Evolutionary conservation across 2,888 invertebrate genomes (phyloP).

Genomic region (Drosophila anomelani): DNA sequence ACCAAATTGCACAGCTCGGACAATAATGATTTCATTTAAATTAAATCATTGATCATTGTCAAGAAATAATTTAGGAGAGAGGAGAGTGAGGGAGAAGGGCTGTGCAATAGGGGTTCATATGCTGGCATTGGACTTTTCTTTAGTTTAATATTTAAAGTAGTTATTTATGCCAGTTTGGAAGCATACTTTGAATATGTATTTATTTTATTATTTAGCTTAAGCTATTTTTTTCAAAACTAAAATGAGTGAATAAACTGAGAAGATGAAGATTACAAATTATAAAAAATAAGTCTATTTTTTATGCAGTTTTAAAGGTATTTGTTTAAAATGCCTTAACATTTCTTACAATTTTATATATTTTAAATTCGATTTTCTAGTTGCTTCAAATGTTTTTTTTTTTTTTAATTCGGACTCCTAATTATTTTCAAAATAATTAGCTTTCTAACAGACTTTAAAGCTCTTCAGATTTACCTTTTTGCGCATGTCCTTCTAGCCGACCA

Average conservation of each 20-base stretch:
- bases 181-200: constrained; percentile 1
- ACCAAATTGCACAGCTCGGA: constrained; percentile 61
- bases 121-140: constrained; percentile 63
- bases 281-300: background rate
- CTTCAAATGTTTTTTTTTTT: background rate
- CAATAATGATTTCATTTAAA: constrained; percentile 66
- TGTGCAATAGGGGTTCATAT: constrained; percentile 66
- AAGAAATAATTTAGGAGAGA: no score
- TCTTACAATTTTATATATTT: background rate
- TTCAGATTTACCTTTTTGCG: constrained; percentile 5
- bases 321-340: no score
- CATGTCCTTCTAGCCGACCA: constrained; percentile 9
- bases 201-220: constrained; percentile 1
- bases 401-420: constrained; percentile 16
- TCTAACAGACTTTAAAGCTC: constrained; percentile 13
- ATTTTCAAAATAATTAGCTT: background rate
- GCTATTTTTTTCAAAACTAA: constrained; percentile 20
- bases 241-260: constrained; percentile 13
- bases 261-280: background rate
- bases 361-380: background rate
- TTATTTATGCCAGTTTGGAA: constrained; percentile 24
- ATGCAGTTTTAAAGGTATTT: background rate
- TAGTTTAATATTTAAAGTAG: constrained; percentile 14
- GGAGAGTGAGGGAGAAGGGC: background rate
- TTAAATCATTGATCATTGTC: background rate